These are phyloP conservation scores for Thaleichthys pacificus DNA, from an alignment of 2,797 vertebrate genomes.

Conservation along the genomic window DNA sequence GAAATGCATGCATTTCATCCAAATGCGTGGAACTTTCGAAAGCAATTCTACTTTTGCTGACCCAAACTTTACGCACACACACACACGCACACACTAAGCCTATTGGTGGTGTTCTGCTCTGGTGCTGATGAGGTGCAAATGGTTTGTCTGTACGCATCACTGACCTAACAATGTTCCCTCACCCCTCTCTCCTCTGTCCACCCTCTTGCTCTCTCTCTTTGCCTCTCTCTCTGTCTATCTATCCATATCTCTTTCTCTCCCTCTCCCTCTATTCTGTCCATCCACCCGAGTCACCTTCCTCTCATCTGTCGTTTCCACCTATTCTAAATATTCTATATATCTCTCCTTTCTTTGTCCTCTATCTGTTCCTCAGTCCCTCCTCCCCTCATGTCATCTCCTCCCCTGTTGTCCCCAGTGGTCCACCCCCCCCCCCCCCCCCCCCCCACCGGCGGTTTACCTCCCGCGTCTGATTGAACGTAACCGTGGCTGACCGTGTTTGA, in stretches of 20 bases:
- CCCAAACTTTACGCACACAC: conserved; percentile 7
- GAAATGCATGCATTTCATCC: neutral
- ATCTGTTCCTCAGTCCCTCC: neutral
- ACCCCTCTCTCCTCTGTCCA: neutral
- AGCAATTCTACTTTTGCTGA: neutral
- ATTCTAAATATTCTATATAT: neutral
- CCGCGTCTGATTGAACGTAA: conserved; percentile 20
- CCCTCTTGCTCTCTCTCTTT: neutral
- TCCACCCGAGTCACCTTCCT: neutral
- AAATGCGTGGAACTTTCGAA: neutral
- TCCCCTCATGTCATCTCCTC: neutral
- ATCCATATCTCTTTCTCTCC: neutral
- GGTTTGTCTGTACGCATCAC: neutral
- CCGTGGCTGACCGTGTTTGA: conserved; percentile 52
- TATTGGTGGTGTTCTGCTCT: conserved; percentile 59
- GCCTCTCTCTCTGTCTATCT: neutral
- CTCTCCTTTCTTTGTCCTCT: neutral
- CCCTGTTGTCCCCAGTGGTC: conserved; percentile 28
- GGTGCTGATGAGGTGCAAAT: conserved; percentile 53
- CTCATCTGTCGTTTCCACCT: neutral
- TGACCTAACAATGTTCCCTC: conserved; percentile 13
- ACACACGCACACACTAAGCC: conserved; percentile 26
- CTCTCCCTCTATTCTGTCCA: neutral
- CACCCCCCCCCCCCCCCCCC: no score
- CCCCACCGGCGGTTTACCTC: no score